These are phyloP conservation scores for Pipra filicauda DNA, from an alignment of 2,113 vertebrate species.

Conservation along the genomic window DNA sequence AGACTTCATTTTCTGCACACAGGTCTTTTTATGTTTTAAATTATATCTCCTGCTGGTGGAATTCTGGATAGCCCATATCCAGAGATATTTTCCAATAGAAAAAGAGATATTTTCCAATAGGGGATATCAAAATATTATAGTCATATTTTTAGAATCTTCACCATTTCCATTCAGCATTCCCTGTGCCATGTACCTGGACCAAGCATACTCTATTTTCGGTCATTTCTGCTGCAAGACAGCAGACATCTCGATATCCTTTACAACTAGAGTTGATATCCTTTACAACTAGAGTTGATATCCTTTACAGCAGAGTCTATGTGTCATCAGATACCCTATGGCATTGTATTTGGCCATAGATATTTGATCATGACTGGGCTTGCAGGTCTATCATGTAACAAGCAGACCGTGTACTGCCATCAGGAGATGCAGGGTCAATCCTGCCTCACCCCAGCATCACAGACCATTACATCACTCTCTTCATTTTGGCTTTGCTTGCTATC, in stretches of 20 bases:
- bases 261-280: not conserved
- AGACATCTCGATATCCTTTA: not conserved
- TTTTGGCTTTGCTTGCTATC: not conserved
- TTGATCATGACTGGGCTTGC: not conserved
- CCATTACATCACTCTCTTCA: not conserved
- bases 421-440: not conserved
- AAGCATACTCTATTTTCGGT: not conserved
- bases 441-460: not conserved
- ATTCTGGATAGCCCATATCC: not conserved
- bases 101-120: not conserved
- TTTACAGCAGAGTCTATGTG: not conserved
- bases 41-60: not conserved
- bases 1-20: not conserved
- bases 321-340: not conserved
- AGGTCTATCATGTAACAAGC: not conserved
- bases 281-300: not conserved
- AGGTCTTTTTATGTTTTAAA: not conserved
- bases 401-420: accelerated
- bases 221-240: not conserved
- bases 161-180: accelerated
- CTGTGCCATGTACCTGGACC: not conserved
- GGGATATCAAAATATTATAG: not conserved
- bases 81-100: not conserved
- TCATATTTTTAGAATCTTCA: not conserved
- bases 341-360: not conserved